Evolutionary conservation across 2,888 invertebrate genomes (phyloP).

Genomic region (Miltochrista miniata): DNA sequence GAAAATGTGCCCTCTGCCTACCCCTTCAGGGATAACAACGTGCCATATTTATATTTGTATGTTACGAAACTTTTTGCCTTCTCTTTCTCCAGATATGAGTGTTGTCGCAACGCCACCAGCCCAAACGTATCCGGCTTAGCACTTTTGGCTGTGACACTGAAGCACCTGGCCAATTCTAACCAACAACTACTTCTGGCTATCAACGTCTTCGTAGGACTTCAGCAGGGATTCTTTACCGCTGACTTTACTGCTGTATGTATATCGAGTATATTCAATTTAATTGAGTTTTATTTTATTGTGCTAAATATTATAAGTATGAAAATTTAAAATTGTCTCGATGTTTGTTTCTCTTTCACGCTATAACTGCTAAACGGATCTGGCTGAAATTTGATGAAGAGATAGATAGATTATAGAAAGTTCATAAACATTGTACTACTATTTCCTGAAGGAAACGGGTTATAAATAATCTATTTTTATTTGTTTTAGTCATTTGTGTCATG

Average conservation of each 20-base stretch:
- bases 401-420: no score
- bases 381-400: no score
- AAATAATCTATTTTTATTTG: background rate
- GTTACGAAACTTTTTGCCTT: no score
- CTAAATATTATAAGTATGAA: no score
- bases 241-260: constrained; percentile 74
- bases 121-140: constrained; percentile 64
- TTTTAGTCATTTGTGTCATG: constrained; percentile 84
- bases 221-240: constrained; percentile 87
- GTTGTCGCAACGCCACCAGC: constrained; percentile 56
- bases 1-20: no score
- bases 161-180: constrained; percentile 81
- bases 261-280: background rate
- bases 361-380: no score
- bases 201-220: constrained; percentile 87
- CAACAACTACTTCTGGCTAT: constrained; percentile 86
- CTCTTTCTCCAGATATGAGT: constrained; percentile 66
- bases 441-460: no score
- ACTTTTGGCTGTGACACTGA: constrained; percentile 80
- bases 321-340: no score
- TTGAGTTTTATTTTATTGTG: background rate
- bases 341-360: no score
- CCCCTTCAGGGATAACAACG: no score
- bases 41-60: no score
- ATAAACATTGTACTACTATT: no score